A percentile compares a stretch with the other conserved stretches of the same genome.
Evolutionary conservation across 2,113 vertebrate species (phyloP).

Genomic region (Chaetops frenatus): DNA sequence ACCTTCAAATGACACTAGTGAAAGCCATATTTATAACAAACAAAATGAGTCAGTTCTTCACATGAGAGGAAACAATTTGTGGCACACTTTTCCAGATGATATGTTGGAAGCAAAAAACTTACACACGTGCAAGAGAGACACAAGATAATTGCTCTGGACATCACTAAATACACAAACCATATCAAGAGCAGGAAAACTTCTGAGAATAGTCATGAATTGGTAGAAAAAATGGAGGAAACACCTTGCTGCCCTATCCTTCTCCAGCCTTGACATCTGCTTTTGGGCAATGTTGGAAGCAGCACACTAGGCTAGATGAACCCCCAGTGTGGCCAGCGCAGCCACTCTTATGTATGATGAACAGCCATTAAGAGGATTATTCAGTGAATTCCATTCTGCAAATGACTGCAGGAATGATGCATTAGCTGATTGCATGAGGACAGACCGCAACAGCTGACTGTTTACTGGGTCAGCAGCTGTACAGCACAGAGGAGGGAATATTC

Average conservation of each 20-base stretch:
- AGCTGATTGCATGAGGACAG: not conserved
- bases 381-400: not conserved
- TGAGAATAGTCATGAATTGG: not conserved
- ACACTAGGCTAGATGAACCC: not conserved
- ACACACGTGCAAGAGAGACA: not conserved
- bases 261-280: not conserved
- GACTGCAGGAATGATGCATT: not conserved
- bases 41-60: not conserved
- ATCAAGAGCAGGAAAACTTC: not conserved
- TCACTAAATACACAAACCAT: not conserved
- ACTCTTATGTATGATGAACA: not conserved
- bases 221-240: not conserved
- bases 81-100: not conserved
- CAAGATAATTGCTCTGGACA: not conserved
- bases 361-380: constrained; percentile 12
- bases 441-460: not conserved
- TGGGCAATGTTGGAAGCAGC: not conserved
- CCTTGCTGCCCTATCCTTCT: not conserved
- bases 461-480: constrained; percentile 1
- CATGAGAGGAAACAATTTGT: not conserved
- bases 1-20: not conserved
- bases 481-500: not conserved
- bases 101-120: not conserved
- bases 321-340: not conserved
- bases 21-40: not conserved